Evolutionary conservation across 1,140 invertebrate species (phyloP).

Genomic region (Mactra quadrangularis): DNA sequence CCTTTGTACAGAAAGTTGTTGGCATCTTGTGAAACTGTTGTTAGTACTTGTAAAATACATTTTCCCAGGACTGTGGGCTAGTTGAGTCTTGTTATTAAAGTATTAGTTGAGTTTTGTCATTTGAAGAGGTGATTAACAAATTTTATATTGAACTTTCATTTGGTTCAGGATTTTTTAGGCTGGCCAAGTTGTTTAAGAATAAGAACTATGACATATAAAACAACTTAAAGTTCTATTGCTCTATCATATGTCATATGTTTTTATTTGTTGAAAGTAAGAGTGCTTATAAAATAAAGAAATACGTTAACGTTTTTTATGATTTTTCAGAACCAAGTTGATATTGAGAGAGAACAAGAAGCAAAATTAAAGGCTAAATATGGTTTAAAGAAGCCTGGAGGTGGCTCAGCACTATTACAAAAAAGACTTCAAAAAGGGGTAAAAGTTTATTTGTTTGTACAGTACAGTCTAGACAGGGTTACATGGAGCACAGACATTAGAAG

Average conservation of each 20-base stretch:
- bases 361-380: conserved; percentile 97
- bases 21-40: too few species aligned
- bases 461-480: conserved; percentile 88
- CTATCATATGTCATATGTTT: not conserved
- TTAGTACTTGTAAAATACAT: too few species aligned
- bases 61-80: too few species aligned
- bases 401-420: conserved; percentile 97
- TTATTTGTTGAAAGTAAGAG: not conserved
- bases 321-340: conserved; percentile 64
- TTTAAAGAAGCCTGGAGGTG: conserved; percentile 84
- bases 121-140: not conserved
- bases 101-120: too few species aligned
- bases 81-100: too few species aligned
- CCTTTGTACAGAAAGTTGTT: too few species aligned
- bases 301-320: not conserved
- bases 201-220: too few species aligned
- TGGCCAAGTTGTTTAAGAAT: not conserved
- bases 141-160: not conserved
- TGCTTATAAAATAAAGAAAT: not conserved
- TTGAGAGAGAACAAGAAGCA: conserved; percentile 95
- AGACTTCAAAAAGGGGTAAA: conserved; percentile 89
- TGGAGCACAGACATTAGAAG: too few species aligned
- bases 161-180: not conserved
- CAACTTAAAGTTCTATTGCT: not conserved
- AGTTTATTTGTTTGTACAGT: conserved; percentile 34